Conservation (phyloP, 2,888 invertebrate species). For the Toxonevra muliebris region DNA sequence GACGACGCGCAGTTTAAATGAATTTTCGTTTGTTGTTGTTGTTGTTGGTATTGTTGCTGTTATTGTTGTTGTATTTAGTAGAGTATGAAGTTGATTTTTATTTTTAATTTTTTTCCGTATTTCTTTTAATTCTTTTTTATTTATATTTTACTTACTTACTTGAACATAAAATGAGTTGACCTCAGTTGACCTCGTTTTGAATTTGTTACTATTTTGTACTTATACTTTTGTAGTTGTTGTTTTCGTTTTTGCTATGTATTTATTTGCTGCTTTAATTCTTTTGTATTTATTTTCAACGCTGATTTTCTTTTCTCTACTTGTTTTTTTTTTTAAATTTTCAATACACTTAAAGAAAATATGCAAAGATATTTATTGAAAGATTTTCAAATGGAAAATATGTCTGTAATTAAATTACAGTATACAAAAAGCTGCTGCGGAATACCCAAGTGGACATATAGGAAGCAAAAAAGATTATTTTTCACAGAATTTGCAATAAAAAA, state of each 20-base stretch:
- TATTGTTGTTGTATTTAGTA: constrained; percentile 2
- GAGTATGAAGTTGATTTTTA: constrained; percentile 15
- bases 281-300: no score
- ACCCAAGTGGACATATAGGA: no score
- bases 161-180: constrained; percentile 23
- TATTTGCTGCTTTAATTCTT: neutral
- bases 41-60: neutral
- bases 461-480: no score
- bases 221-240: neutral
- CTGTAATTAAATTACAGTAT: no score
- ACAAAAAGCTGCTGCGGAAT: no score
- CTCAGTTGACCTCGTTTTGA: constrained; percentile 24
- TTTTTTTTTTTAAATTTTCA: no score
- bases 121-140: constrained; percentile 6
- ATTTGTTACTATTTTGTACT: constrained; percentile 9
- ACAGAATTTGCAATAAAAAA: no score
- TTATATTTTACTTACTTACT: constrained; percentile 5
- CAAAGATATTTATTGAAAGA: no score
- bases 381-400: no score
- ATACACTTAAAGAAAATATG: no score
- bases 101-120: constrained; percentile 4
- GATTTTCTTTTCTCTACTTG: no score
- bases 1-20: no score
- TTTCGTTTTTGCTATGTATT: neutral
- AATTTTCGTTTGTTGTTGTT: neutral